Evolutionary conservation across 2,888 invertebrate genomes (phyloP).

Genomic region (Cheilosia vulpina): DNA sequence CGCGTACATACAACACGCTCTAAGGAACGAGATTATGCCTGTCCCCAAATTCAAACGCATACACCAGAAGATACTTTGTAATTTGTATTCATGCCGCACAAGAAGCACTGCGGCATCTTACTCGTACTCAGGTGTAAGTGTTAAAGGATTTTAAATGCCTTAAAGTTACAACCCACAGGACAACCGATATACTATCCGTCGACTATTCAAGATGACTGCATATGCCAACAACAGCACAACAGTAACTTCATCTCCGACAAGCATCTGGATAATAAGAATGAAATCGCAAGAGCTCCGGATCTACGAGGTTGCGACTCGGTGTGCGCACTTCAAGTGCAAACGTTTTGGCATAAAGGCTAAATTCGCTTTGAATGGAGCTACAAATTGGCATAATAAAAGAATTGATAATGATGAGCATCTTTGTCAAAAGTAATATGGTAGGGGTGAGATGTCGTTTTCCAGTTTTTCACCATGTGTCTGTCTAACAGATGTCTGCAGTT

Average conservation of each 20-base stretch:
- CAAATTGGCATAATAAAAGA: slow-evolving; percentile 78
- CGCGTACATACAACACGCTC: background rate
- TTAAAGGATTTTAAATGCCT: slow-evolving; percentile 64
- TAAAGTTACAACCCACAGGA: slow-evolving; percentile 53
- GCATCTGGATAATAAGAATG: slow-evolving; percentile 38
- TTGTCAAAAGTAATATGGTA: slow-evolving; percentile 9
- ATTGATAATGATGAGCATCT: slow-evolving; percentile 76
- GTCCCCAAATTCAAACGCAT: slow-evolving; percentile 21
- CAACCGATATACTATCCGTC: slow-evolving; percentile 44
- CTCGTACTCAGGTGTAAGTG: slow-evolving; percentile 44
- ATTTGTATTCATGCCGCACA: slow-evolving; percentile 66
- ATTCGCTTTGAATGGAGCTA: slow-evolving; percentile 78
- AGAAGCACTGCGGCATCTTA: slow-evolving; percentile 37
- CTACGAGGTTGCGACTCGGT: slow-evolving; percentile 34
- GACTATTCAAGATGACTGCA: slow-evolving; percentile 46
- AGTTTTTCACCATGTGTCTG: slow-evolving; percentile 19
- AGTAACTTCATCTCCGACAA: slow-evolving; percentile 53
- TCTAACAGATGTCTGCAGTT: slow-evolving; percentile 64
- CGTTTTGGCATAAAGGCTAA: slow-evolving; percentile 73
- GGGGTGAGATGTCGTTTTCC: slow-evolving; percentile 21
- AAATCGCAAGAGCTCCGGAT: slow-evolving; percentile 12
- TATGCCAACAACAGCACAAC: slow-evolving; percentile 15
- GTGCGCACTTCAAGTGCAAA: slow-evolving; percentile 60
- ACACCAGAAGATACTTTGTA: slow-evolving; percentile 51
- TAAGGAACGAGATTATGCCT: slow-evolving; percentile 5